phyloP scores from a whole-genome alignment of 1,140 invertebrate species.

The Asbolus verrucosus region DNA sequence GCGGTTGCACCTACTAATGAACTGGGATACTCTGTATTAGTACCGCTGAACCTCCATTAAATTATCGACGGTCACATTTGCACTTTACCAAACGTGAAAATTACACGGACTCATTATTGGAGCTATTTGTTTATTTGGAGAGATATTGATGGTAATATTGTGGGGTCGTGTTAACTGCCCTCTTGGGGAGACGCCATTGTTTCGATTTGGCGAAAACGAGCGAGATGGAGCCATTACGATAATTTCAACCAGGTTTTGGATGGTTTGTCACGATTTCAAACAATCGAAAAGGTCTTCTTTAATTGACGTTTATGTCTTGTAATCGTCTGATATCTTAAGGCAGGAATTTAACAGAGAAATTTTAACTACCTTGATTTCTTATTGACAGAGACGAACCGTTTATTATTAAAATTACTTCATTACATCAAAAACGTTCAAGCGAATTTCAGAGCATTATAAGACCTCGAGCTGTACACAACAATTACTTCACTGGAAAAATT shows the following conservation, averaged over 20 bases:
- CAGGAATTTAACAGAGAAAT: background rate
- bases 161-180: slow-evolving; percentile 12
- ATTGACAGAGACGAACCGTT: too few relatives aligned
- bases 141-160: slow-evolving; percentile 39
- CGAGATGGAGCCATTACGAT: slow-evolving; percentile 15
- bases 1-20: slow-evolving; percentile 41
- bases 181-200: background rate
- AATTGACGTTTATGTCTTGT: background rate
- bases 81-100: slow-evolving; percentile 26
- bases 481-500: too few relatives aligned
- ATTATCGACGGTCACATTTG: slow-evolving; percentile 36
- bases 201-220: slow-evolving; percentile 1
- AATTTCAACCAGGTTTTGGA: background rate
- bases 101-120: slow-evolving; percentile 27
- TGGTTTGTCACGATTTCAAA: slow-evolving; percentile 26
- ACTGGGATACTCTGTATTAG: slow-evolving; percentile 25
- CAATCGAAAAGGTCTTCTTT: background rate
- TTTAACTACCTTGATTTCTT: too few relatives aligned
- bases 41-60: slow-evolving; percentile 13
- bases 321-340: background rate
- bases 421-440: too few relatives aligned
- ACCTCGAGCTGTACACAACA: too few relatives aligned
- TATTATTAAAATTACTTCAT: too few relatives aligned
- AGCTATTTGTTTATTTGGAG: slow-evolving; percentile 31
- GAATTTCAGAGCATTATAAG: too few relatives aligned